Percentiles rank a stretch among this genome's conserved stretches.
Evolutionary conservation across 2,113 vertebrate genomes (phyloP).

Genomic region (mouse (Mus musculus)): DNA sequence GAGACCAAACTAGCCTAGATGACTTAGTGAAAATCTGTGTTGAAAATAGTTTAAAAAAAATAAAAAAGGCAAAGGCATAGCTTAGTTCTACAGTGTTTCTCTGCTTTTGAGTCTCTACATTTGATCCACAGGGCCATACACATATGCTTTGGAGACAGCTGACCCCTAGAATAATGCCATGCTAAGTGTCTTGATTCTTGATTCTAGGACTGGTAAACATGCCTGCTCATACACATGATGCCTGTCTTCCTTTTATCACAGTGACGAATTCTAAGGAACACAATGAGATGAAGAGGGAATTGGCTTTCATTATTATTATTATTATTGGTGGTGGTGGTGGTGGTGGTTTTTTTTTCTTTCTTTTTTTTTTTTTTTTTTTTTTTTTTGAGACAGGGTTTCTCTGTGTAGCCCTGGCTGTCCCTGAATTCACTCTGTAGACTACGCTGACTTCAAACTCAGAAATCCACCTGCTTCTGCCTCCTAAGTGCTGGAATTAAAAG

Average conservation of each 20-base stretch:
- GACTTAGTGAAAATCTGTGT: neutral
- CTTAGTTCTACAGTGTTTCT: neutral
- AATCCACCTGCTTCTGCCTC: no score
- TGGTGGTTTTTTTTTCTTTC: no score
- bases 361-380: no score
- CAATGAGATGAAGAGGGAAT: neutral
- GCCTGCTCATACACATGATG: rapidly evolving
- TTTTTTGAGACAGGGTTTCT: no score
- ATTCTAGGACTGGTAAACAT: neutral
- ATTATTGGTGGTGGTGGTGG: no score
- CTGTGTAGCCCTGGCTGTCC: no score
- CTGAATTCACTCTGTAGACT: no score
- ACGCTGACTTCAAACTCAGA: no score
- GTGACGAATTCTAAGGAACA: neutral
- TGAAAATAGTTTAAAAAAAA: no score
- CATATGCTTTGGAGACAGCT: neutral
- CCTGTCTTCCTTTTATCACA: neutral
- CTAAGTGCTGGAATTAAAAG: no score
- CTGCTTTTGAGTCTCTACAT: neutral
- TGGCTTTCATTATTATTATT: no score
- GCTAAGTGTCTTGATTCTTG: neutral
- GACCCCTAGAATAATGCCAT: neutral
- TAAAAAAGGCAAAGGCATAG: neutral
- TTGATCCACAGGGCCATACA: neutral
- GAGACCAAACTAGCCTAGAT: neutral